Base-by-base conservation (phyloP, 2,888 invertebrate genomes). In the Pelosia muscerda region DNA sequence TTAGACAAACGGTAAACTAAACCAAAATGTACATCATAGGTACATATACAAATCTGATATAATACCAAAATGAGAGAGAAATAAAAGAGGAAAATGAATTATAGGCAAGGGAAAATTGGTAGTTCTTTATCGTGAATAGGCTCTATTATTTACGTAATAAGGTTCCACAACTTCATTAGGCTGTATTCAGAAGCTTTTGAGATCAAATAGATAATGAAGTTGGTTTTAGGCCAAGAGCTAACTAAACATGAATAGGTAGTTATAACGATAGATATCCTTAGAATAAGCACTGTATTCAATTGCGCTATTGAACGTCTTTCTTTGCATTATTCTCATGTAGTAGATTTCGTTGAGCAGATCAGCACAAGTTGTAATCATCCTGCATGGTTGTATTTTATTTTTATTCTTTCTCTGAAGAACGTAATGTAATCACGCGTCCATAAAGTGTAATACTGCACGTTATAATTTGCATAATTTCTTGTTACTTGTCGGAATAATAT, bases 391-490 rank as follows among this genome's bases (percentile, higher is more conserved):
- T 65, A 66, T 69, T 71, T 75, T 63, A 58, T 63, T 55, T 74
- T 73, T 54, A 66, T 55, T 67, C 59, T 71, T 68, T 71, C 53
- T 42, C 63, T 71, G 75, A 78, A 76, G 53, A 79, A 69, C 74
- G 81, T 78, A 82, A 86, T 86, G 77, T 83, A 82, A 83, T 73
- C 66, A 72, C 75, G 74, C 78, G 8, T n/a, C n/a, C 9, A 75
- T 81, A 81, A 85, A 83, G 78, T 86, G 84, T 84, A 74, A 79
- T 84, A 84, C 76, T 79, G 77, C 81, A 80, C 81, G 80, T 79
- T 64, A 70, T 75, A 76, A 84, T 87, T 86, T 84, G 78, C 87
- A 86, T 88, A 87, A 88, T 86, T 83, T 81, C 77, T 78, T 81
- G 81, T 84, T 78, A 82, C 79, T 85, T 79, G 72, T 70, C 74